These are phyloP conservation scores for Popillia japonica DNA, from an alignment of 1,140 invertebrate species.

Conservation along the genomic window DNA sequence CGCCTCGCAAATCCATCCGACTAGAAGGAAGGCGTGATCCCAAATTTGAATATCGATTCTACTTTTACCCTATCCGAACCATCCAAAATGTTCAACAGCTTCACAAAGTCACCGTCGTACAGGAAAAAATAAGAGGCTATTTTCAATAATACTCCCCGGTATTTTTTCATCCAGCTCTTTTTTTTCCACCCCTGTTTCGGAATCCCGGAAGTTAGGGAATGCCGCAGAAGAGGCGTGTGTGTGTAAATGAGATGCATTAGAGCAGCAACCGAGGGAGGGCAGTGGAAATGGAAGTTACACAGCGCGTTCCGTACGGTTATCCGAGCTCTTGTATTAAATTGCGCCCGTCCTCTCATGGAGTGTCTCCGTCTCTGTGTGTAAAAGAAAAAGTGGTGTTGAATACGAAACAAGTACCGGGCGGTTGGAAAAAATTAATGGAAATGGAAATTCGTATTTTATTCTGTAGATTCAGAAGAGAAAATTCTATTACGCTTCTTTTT, in stretches of 20 bases:
- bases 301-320: neutral
- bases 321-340: neutral
- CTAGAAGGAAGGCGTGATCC: neutral
- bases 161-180: neutral
- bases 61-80: neutral
- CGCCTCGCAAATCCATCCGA: slow-evolving; percentile 1
- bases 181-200: neutral
- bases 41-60: neutral
- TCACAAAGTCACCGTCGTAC: too few relatives aligned
- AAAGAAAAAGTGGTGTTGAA: slow-evolving; percentile 25
- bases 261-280: neutral
- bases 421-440: slow-evolving; percentile 15
- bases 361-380: neutral
- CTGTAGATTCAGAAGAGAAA: neutral
- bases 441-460: slow-evolving; percentile 33
- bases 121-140: neutral
- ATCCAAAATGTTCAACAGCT: too few relatives aligned
- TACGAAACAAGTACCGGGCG: neutral
- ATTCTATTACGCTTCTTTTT: slow-evolving; percentile 19
- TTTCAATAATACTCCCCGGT: neutral
- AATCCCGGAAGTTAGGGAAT: neutral
- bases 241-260: neutral
- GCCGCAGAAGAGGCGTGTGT: neutral
- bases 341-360: neutral
- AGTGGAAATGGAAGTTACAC: neutral